Base-by-base conservation (phyloP, 2,888 invertebrate species). In the Synergus laeviventris region DNA sequence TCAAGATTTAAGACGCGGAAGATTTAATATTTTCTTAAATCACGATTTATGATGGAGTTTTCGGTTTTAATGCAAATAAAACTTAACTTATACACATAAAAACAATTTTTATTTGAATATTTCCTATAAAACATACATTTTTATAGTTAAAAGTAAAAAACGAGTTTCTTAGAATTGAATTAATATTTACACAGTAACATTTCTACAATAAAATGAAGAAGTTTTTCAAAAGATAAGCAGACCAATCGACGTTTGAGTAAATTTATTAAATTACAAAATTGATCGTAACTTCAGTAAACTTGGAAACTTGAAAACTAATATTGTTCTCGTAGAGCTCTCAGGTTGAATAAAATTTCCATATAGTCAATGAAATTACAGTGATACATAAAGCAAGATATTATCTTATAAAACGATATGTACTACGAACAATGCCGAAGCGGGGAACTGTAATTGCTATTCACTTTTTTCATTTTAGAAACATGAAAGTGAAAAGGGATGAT, bases 141-240 rank as follows among this genome's bases (percentile, higher is more conserved):
- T 24, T 4, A 16, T 45, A 16, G 3, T 45, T 3, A 5, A 14
- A 14, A 45, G 0, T 7, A 49, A n/a, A 49, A 49, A 0, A n/a
- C n/a, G n/a, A n/a, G n/a, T n/a, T n/a, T n/a, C n/a, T n/a, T n/a
- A n/a, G n/a, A n/a, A n/a, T n/a, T n/a, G n/a, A n/a, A n/a, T n/a
- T n/a, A n/a, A n/a, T n/a, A n/a, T n/a, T n/a, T n/a, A n/a, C n/a
- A n/a, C n/a, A n/a, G n/a, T n/a, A n/a, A n/a, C n/a, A n/a, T n/a
- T n/a, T n/a, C 7, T 2, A 0, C 8, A 0, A n/a, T 1, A 49
- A n/a, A 49, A 49, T n/a, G 1, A n/a, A n/a, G n/a, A 5, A 3
- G 2, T 49, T 31, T 16, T n/a, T 12, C 8, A 8, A n/a, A n/a
- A 1, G n/a, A n/a, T 49, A n/a, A n/a, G 8, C 49, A 49, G n/a